Evolutionary conservation across 1,140 invertebrate genomes (phyloP), one percentile per base, ranked within the genome.

Genomic region (Drosophila seguyi): DNA sequence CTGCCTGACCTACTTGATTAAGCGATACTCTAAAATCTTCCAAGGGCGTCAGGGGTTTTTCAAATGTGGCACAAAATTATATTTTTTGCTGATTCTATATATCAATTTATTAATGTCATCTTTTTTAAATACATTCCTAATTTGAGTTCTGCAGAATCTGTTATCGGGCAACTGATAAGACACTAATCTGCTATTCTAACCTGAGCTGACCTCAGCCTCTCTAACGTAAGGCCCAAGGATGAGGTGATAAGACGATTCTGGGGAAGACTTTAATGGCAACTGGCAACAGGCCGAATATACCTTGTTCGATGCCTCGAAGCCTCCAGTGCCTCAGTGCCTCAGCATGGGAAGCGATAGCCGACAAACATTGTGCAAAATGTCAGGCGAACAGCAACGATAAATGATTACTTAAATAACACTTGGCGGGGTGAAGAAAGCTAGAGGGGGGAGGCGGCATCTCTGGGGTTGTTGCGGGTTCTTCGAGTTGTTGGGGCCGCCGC

Each of bases 321-420:
- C n/a, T n/a, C n/a, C n/a, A n/a, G n/a, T n/a, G n/a, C n/a, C n/a
- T 8, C 10, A 8, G 11, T 3, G 10, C 14, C 57, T 41, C 20
- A 16, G 10, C 16, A 48, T 14, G 22, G 48, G 56, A 71, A 71
- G 39, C 68, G 22, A 72, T 48, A 72, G 52, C 36, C 52, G 52
- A 59, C 68, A 72, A 72, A 50, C 68, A 72, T 72, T 44, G 68
- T 72, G 67, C 52, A 61, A 62, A 50, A 60, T 83, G 62, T 79
- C 71, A 79, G 55, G 57, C 72, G 63, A 69, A 63, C 25, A 68
- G 38, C 61, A 47, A 66, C 62, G 41, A 79, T 83, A 79, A 83
- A 79, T 79, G 81, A 84, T 83, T 83, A 67, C 53, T 65, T 75
- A 75, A 79, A 79, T 71, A 78, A 78, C 50, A 47, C 68, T 77